A percentile compares a stretch with the other conserved stretches of the same genome.
phyloP scores from a whole-genome alignment of 64 coral and sea anemone genomes.

The Orbicella faveolata region DNA sequence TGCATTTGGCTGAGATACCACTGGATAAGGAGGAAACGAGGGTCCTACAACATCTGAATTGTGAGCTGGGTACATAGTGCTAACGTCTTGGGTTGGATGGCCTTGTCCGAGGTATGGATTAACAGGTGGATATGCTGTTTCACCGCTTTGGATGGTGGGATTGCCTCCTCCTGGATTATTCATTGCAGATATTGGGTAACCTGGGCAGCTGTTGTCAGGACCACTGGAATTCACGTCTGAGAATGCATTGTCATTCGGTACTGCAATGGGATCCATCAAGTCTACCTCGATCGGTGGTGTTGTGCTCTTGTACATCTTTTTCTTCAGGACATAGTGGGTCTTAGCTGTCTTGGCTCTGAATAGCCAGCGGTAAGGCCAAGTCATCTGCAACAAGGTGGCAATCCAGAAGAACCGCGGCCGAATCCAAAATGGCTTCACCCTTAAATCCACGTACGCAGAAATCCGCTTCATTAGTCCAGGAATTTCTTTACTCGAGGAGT shows the following conservation, averaged over 20 bases:
- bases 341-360: conserved; percentile 82
- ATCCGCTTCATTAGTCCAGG: conserved; percentile 72
- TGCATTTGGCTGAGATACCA: not conserved
- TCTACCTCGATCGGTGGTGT: conserved; percentile 62
- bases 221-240: not conserved
- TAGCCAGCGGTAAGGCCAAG: conserved; percentile 87
- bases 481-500: conserved; percentile 42
- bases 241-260: not conserved
- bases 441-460: conserved; percentile 66
- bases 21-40: not conserved
- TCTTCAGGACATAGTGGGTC: conserved; percentile 61
- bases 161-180: not conserved
- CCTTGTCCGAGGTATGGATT: not conserved
- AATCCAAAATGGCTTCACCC: conserved; percentile 73
- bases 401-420: conserved; percentile 65
- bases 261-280: conserved; percentile 62
- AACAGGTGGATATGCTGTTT: not conserved
- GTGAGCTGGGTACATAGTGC: not conserved
- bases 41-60: not conserved
- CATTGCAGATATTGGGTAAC: not conserved
- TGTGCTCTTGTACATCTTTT: conserved; percentile 72
- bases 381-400: conserved; percentile 64
- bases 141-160: not conserved
- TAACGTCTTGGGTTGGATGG: no score
- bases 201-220: not conserved